Evolutionary conservation across 2,113 vertebrate species (phyloP).

Genomic region (Cepphus grylle): DNA sequence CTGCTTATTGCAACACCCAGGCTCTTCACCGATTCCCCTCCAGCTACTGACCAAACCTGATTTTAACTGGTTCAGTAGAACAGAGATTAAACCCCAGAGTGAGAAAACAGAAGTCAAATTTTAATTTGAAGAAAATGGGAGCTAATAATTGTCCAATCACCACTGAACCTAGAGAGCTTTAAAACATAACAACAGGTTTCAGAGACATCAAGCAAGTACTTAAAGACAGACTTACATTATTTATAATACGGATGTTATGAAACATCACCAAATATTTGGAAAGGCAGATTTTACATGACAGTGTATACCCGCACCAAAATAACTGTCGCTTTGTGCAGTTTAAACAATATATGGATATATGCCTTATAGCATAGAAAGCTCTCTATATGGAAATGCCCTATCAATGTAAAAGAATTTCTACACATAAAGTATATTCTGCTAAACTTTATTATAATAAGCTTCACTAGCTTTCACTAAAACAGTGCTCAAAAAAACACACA

Average conservation of each 20-base stretch:
- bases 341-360: not conserved
- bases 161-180: not conserved
- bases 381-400: not conserved
- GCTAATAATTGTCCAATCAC: not conserved
- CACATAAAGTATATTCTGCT: not conserved
- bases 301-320: not conserved
- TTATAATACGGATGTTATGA: not conserved
- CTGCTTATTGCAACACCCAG: not conserved
- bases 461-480: not conserved
- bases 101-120: not conserved
- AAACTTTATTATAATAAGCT: not conserved
- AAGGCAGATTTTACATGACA: not conserved
- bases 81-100: not conserved
- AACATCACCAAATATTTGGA: not conserved
- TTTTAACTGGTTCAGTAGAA: not conserved
- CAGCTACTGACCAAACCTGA: not conserved
- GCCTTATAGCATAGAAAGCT: not conserved
- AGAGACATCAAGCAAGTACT: rapidly evolving
- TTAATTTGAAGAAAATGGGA: not conserved
- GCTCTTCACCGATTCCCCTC: not conserved
- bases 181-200: not conserved
- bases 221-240: not conserved
- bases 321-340: not conserved
- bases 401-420: not conserved
- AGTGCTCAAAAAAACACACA: not conserved